Base-by-base conservation (phyloP, 2,888 invertebrate species). In the Anthophora plumipes region DNA sequence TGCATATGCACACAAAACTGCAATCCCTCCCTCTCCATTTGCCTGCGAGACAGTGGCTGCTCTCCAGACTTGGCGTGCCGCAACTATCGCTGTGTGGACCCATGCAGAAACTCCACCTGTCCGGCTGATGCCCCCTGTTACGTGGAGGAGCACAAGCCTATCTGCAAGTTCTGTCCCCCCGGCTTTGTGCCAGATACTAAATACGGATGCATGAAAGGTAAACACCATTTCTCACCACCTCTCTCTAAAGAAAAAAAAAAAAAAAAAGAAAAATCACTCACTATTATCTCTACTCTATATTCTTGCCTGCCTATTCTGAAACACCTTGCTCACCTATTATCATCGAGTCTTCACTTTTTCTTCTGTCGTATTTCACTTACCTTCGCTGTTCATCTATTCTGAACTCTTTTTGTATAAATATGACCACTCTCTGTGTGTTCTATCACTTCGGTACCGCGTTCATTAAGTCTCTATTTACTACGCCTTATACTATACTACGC, bases 201-300 rank as follows among this genome's bases (percentile, higher is more conserved):
- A 95, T 97, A 97, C 95, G 98, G 98, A 97, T 98, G 98, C 95
- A 96, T 97, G 95, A 97, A 98, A 98, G 98, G 98, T 98, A 98
- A 98, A 95, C 91, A 93, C 91, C 91, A 92, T 90, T 91, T 91
- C 91, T 91, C 90, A 89, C 89, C 90, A 88, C 87, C 86, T 70
- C 78, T 69, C 54, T 80, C 25, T 71, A 64, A 64, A 63, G 52
- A n/a, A n/a, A n/a, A n/a, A n/a, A n/a, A n/a, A n/a, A n/a, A n/a
- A n/a, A n/a, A n/a, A n/a, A n/a, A n/a, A n/a, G n/a, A n/a, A n/a
- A n/a, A n/a, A n/a, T 61, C 54, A 54, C 61, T 68, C 55, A 71
- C 50, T 74, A 37, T 60, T 60, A 54, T n/a, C n/a, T n/a, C n/a
- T n/a, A n/a, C 68, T 57, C 60, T 37, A 37, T 14, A 57, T 31